Conservation (phyloP, 1,140 invertebrate species). For the Polyergus mexicanus region DNA sequence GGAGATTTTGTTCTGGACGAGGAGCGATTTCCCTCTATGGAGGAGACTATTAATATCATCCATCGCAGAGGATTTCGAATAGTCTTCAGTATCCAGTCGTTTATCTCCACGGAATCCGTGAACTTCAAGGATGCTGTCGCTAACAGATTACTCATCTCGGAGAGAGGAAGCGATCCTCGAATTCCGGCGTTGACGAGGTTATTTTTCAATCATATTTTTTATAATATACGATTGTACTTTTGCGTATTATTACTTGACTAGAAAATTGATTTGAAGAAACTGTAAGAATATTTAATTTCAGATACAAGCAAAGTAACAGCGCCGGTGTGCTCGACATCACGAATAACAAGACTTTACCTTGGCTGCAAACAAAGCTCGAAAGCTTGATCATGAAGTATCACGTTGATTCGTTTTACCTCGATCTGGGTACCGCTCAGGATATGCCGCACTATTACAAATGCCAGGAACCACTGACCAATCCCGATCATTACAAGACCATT, state of each 20-base stretch:
- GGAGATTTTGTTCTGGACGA: constrained; percentile 93
- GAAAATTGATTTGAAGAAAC: not conserved
- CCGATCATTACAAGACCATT: constrained; percentile 93
- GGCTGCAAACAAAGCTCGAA: constrained; percentile 92
- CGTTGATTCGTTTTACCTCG: constrained; percentile 96
- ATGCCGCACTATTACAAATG: constrained; percentile 95
- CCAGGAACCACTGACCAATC: constrained; percentile 91
- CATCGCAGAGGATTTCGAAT: constrained; percentile 94
- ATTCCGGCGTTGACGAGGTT: constrained; percentile 91
- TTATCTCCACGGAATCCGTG: constrained; percentile 93
- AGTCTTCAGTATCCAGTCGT: constrained; percentile 94
- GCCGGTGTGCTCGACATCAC: constrained; percentile 95
- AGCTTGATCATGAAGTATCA: constrained; percentile 91
- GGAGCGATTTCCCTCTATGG: constrained; percentile 91
- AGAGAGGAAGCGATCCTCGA: constrained; percentile 90
- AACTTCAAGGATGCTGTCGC: constrained; percentile 93
- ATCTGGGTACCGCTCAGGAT: constrained; percentile 95
- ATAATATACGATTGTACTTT: no score
- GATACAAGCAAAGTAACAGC: constrained; percentile 91
- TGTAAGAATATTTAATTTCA: constrained; percentile 17
- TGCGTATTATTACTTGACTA: not conserved
- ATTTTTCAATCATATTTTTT: not conserved
- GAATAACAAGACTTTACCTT: constrained; percentile 92
- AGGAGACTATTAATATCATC: constrained; percentile 93
- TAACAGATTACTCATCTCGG: constrained; percentile 90